Evolutionary conservation across 2,888 invertebrate species (phyloP).

Genomic region (Ptychoptera contaminata): DNA sequence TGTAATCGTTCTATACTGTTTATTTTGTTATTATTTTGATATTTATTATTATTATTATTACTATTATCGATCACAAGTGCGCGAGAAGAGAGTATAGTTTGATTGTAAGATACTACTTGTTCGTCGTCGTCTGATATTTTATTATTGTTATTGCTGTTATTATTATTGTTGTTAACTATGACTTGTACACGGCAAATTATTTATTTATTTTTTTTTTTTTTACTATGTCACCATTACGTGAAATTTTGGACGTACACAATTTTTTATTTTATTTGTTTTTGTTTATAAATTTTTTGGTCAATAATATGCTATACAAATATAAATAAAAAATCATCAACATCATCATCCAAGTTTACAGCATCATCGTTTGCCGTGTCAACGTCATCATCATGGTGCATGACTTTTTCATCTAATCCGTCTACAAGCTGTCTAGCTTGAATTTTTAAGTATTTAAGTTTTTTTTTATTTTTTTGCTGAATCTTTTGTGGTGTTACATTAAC

Average conservation of each 20-base stretch:
- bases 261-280: too few species aligned
- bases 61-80: too few species aligned
- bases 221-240: conserved; percentile 1
- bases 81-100: too few species aligned
- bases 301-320: not conserved
- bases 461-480: not conserved
- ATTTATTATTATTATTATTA: too few species aligned
- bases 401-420: conserved; percentile 2
- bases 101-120: too few species aligned
- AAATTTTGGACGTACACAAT: not conserved
- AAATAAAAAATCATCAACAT: not conserved
- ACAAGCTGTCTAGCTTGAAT: conserved; percentile 3
- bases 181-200: not conserved
- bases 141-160: not conserved
- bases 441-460: not conserved
- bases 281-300: not conserved
- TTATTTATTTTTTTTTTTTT: not conserved
- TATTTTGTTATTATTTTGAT: too few species aligned
- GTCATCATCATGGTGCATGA: conserved; percentile 4
- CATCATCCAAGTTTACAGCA: too few species aligned
- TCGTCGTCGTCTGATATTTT: too few species aligned
- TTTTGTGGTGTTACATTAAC: too few species aligned
- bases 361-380: too few species aligned
- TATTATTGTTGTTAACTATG: too few species aligned
- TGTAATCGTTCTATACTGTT: too few species aligned